A percentile compares a stretch with the other conserved stretches of the same genome.
These are phyloP conservation scores for Petrocephalus sullivani DNA, from an alignment of 2,797 vertebrate species.

Conservation along the genomic window DNA sequence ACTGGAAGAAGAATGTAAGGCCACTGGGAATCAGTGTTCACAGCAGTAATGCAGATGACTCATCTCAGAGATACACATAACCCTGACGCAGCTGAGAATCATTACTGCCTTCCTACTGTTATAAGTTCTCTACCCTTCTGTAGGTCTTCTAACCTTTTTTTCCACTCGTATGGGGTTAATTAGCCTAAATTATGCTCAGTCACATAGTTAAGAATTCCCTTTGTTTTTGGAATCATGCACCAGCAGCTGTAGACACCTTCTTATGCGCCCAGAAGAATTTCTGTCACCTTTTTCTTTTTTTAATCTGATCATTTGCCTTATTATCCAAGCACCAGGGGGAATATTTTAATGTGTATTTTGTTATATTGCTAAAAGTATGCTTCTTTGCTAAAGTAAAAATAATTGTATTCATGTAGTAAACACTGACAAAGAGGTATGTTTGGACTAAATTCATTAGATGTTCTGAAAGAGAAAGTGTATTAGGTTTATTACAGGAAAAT, in stretches of 20 bases:
- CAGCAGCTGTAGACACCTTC: no score
- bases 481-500: not conserved
- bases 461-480: no score
- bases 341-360: no score
- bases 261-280: no score
- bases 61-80: not conserved
- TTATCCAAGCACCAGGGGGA: not conserved
- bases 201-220: not conserved
- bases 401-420: no score
- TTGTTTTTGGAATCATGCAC: not conserved
- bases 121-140: no score
- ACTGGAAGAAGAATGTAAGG: not conserved
- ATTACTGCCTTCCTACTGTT: not conserved
- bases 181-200: not conserved
- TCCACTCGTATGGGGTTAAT: not conserved
- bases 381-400: no score
- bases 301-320: not conserved
- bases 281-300: not conserved
- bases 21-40: not conserved
- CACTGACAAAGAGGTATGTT: no score
- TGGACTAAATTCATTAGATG: no score
- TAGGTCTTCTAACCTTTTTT: not conserved
- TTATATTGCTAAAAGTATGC: no score
- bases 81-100: not conserved
- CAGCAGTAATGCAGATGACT: not conserved